These are phyloP conservation scores for Peromyscus californicus DNA, from an alignment of 2,113 vertebrate species.

Conservation along the genomic window DNA sequence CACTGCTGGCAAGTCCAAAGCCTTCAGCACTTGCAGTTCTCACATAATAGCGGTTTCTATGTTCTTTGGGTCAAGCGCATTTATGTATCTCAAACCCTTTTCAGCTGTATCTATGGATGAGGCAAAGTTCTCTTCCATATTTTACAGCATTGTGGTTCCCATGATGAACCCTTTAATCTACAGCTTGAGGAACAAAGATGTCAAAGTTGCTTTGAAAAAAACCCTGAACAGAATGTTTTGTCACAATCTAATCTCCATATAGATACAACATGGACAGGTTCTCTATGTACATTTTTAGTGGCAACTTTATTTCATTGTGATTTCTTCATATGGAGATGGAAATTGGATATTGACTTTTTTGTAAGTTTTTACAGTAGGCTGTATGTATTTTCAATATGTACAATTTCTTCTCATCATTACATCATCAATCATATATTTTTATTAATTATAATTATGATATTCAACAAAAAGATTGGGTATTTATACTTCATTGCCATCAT, in stretches of 20 bases:
- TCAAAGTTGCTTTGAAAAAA: slow-evolving; percentile 47
- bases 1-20: slow-evolving; percentile 15
- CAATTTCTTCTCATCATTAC: neutral
- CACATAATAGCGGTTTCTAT: slow-evolving; percentile 63
- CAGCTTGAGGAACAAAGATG: slow-evolving; percentile 60
- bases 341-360: neutral
- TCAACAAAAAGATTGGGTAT: neutral
- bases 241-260: neutral
- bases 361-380: neutral
- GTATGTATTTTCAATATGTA: neutral
- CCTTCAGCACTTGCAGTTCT: slow-evolving; percentile 52
- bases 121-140: slow-evolving; percentile 52
- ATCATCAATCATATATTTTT: neutral
- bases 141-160: slow-evolving; percentile 39
- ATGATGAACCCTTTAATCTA: slow-evolving; percentile 56
- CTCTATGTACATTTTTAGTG: neutral
- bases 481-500: neutral
- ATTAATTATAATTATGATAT: neutral
- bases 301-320: neutral
- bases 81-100: slow-evolving; percentile 43
- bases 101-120: neutral
- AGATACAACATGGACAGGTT: neutral
- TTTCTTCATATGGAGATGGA: neutral
- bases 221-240: neutral
- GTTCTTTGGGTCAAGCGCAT: slow-evolving; percentile 51